Conservation (phyloP, 2,888 invertebrate species). For the Mythimna vitellina region DNA sequence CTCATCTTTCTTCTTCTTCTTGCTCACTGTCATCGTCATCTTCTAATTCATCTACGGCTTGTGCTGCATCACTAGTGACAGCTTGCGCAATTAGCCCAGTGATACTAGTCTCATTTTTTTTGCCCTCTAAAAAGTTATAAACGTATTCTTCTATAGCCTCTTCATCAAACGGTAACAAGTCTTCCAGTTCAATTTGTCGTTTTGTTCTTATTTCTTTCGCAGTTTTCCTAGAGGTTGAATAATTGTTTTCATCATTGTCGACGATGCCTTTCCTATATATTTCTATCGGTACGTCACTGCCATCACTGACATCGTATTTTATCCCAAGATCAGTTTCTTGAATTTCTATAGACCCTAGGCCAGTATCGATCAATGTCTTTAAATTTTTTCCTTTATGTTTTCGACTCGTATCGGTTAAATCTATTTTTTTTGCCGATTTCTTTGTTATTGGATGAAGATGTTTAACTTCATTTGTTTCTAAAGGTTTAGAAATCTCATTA, state of each 20-base stretch:
- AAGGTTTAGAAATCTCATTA: slow-evolving; percentile 89
- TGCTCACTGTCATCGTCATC: slow-evolving; percentile 76
- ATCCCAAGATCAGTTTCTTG: slow-evolving; percentile 91
- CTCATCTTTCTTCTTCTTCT: slow-evolving; percentile 77
- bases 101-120: slow-evolving; percentile 82
- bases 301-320: slow-evolving; percentile 90
- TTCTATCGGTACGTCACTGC: slow-evolving; percentile 88
- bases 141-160: slow-evolving; percentile 85
- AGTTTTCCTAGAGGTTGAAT: slow-evolving; percentile 68
- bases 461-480: slow-evolving; percentile 89
- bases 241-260: slow-evolving; percentile 87
- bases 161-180: slow-evolving; percentile 84
- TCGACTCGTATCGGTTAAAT: slow-evolving; percentile 72
- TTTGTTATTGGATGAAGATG: slow-evolving; percentile 89
- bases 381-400: slow-evolving; percentile 81
- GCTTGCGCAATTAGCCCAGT: slow-evolving; percentile 84
- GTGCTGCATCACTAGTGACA: slow-evolving; percentile 79
- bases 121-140: slow-evolving; percentile 81
- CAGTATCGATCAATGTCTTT: slow-evolving; percentile 81
- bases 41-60: slow-evolving; percentile 75
- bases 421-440: slow-evolving; percentile 77
- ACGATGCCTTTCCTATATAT: slow-evolving; percentile 91
- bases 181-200: slow-evolving; percentile 84
- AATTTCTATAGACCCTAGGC: slow-evolving; percentile 88
- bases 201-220: slow-evolving; percentile 71